Base-by-base conservation (phyloP, 2,888 invertebrate genomes). In the Buathra laborator region DNA sequence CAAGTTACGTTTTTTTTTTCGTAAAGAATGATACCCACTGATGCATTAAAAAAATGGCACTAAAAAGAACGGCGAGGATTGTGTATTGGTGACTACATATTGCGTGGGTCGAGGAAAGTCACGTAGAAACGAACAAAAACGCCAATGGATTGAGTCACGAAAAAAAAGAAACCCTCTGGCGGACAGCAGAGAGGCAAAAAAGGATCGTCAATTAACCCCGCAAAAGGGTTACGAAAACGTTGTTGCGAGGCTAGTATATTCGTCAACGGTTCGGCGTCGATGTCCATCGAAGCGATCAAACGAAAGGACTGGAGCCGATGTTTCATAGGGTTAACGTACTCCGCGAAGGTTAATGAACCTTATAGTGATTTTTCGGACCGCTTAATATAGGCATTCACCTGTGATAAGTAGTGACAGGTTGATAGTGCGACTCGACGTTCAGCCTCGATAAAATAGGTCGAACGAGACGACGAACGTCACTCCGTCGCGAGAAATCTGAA, bases 191-290 rank as follows among this genome's bases (percentile, higher is more conserved):
- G 59, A 19, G 16, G 76, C 53, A 64, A 64, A 62, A 64, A 76
- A 79, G 59, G 91, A 91, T 91, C 90, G 90, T 88, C 91, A 88
- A 88, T 84, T 87, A 87, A 88, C 88, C 88, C 88, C 86, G 62
- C 71, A 70, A 82, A 56, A 77, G 83, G 85, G 85, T 82, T 83
- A 74, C 83, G 82, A 67, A 76, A 80, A 77, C 71, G 76, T 76
- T 83, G 84, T 67, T 53, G 37, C 76, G 72, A 62, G 82, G 48
- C 62, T 68, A 44, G 16, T 32, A 66, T 53, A 70, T 79, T 59
- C 76, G 81, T 68, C 62, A 83, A 68, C 48, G 37, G 75, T 51
- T 67, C 62, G 68, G 56, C 64, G 44, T 44, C 62, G 83, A 74
- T 53, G 32, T 62, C 78, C 51, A 78, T 70, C 46, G 62, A 24